Base-by-base conservation (phyloP, 2,797 vertebrate genomes). In the Gallinago stenura region DNA sequence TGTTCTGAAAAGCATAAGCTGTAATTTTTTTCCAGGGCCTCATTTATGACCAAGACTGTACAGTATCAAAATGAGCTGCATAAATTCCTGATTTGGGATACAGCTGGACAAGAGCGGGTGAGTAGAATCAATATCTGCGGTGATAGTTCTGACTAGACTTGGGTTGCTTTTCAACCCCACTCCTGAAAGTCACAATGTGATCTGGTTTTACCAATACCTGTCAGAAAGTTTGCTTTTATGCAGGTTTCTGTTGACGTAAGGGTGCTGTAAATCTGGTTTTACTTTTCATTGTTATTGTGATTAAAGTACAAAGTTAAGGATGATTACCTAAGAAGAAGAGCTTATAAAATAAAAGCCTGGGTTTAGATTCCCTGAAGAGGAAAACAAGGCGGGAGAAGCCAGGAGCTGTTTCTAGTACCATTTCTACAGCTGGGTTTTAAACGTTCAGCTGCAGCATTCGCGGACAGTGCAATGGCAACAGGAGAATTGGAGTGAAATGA, bases 81-180 rank as follows among this genome's bases (percentile, higher is more conserved):
- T 98, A 99, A 99, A 98, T 99, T 99, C 97, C 98, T 99, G 92
- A 99, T 99, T 97, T 99, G 99, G 99, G 99, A 99, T 96, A 99
- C 99, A 45, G 99, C 99, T 71, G 99, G 99, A 97, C 99, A 99
- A 97, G 99, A 99, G 84, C 97, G 99, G 98, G 99, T 99, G 93
- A 97, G 98, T 97, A 80, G 21, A 90, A 66, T 62, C 56, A 80
- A 4, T 70, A 37, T 77, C 73, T 81, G 31, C 22, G 31, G 31
- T 37, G 24, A n/a, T 45, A 46, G 31, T 19, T 78, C 35, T 68
- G 37, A 3, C 33, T 61, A 45, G 64, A 64, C 61, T 68, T 75
- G 73, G 15, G 15, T 4, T 83, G n/a, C 39, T 68, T 68, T 81
- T 71, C 28, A 81, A 0, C n/a, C 24, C 39, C 37, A 25, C 3